Base-by-base conservation (phyloP, 2,113 vertebrate species). In the Cheirogaleus medius region DNA sequence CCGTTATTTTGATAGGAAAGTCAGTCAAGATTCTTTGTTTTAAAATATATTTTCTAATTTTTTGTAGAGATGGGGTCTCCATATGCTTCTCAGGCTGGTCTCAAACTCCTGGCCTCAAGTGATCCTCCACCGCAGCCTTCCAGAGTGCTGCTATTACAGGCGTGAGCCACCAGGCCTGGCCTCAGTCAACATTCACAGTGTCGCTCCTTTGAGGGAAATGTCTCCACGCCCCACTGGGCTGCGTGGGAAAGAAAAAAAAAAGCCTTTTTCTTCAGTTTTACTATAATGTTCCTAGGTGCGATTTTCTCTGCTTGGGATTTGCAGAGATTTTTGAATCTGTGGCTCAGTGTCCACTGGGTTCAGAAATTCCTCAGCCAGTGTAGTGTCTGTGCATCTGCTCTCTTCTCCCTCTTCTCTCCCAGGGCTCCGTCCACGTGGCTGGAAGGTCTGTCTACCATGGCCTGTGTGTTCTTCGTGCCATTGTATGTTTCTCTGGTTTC, bases 381-480 rank as follows among this genome's bases (percentile, higher is more conserved):
- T 34, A 5, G 8, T 11, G 29, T 77, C 64, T 18, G 32, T 0
- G 1, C 2, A 0, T 13, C 37, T 63, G 85, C 11, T 34, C 5
- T 1, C 0, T 47, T 66, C 18, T 15, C 56, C 29, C 4, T 25
- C 21, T 66, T 13, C 11, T 73, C 42, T 73, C 14, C 14, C 0
- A 10, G 15, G 85, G n/a, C 42, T 25, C n/a, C 5, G 6, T 25
- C 37, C 66, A 3, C 17, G 0, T 3, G 42, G 60, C 32, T n/a
- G 9, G 18, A 6, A 39, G 29, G 3, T 10, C 42, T 12, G 52
- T 54, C 5, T 39, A 2, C n/a, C 8, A 0, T 3, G 29, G 60
- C 42, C 58, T 5, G 0, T 0, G 5, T 20, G 4, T 15, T 10
- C 1, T 1, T 23, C 5, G 1, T 3, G 3, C 60, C 2, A 17